Conservation (phyloP, 2,113 vertebrate species). For the Pitta sordida region DNA sequence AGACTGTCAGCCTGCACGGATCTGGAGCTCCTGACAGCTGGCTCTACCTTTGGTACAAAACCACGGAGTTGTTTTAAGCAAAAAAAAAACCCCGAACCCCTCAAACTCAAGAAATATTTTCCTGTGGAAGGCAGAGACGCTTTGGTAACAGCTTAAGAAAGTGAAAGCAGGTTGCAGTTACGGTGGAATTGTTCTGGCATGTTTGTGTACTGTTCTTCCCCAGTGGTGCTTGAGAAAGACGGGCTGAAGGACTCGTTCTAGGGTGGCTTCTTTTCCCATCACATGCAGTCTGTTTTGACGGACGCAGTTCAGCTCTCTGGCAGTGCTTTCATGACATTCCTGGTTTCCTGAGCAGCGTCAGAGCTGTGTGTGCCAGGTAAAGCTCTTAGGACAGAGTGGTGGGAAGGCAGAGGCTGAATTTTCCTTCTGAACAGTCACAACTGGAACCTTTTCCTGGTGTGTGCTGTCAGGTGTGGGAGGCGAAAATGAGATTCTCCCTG, state of each 20-base stretch:
- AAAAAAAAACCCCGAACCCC: too few species aligned
- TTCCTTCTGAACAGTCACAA: not conserved
- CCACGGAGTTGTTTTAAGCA: not conserved
- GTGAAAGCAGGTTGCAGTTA: constrained; percentile 22
- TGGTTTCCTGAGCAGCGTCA: not conserved
- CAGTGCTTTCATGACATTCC: not conserved
- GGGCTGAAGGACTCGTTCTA: not conserved
- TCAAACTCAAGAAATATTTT: not conserved
- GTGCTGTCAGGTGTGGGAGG: not conserved
- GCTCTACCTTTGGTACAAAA: not conserved
- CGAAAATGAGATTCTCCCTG: not conserved
- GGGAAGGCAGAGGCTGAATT: not conserved
- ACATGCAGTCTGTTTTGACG: not conserved
- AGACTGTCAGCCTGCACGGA: not conserved
- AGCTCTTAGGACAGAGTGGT: not conserved
- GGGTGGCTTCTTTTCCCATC: not conserved
- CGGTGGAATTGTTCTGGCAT: not conserved
- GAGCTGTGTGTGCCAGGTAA: not conserved
- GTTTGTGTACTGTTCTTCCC: not conserved
- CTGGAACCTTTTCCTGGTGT: not conserved
- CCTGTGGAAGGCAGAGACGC: not conserved
- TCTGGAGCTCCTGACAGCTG: not conserved
- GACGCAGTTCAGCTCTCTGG: not conserved
- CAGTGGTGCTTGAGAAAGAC: not conserved
- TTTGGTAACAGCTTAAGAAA: not conserved